These are phyloP conservation scores for Dasypogon diadema DNA, from an alignment of 2,888 invertebrate species.

Conservation along the genomic window DNA sequence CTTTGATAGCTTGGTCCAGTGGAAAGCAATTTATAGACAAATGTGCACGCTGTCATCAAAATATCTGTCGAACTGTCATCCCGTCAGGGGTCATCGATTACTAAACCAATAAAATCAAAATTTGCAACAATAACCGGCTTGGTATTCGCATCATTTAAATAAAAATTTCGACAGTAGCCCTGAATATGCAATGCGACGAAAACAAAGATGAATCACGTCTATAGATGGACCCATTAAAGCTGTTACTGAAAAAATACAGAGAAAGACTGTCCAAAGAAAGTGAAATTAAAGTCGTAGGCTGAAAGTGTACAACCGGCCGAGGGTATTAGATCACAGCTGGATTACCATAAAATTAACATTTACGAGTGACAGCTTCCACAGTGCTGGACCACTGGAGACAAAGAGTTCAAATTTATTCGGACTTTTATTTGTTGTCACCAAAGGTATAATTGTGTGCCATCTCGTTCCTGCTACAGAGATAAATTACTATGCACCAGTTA, in stretches of 20 bases:
- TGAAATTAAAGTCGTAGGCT: constrained; percentile 33
- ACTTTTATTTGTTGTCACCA: constrained; percentile 24
- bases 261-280: constrained; percentile 8
- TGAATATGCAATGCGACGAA: constrained; percentile 10
- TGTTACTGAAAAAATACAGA: constrained; percentile 6
- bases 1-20: not conserved
- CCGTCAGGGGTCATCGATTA: not conserved
- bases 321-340: constrained; percentile 25
- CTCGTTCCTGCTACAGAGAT: not conserved
- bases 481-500: not conserved
- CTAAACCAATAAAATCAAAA: not conserved
- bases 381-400: constrained; percentile 10
- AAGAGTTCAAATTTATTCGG: constrained; percentile 29
- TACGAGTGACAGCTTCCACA: constrained; percentile 33
- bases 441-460: not conserved
- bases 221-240: not conserved
- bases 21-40: not conserved
- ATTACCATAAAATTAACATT: constrained; percentile 41
- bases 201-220: constrained; percentile 23
- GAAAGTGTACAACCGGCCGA: not conserved
- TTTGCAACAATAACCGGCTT: not conserved
- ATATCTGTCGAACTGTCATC: constrained; percentile 3
- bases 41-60: not conserved
- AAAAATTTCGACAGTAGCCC: constrained; percentile 26
- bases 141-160: not conserved